Percentiles rank a stretch among this genome's conserved stretches.
Evolutionary conservation across 35 echinoderm and acorn worm species (phyloP).

Genomic region (Lytechinus variegatus): DNA sequence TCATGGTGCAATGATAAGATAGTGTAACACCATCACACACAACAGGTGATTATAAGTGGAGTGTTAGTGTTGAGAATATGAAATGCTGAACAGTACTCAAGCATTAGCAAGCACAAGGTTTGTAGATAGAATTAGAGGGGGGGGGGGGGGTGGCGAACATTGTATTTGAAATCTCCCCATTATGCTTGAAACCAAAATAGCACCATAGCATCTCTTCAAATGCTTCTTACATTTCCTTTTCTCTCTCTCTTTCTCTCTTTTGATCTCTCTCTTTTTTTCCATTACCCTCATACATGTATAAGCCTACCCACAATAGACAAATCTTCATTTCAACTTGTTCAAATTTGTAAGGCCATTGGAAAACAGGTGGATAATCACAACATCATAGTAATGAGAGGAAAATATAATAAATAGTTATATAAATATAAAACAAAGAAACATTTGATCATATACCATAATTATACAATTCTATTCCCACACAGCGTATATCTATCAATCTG

Average conservation of each 20-base stretch:
- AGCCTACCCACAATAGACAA: neutral
- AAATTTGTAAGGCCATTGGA: neutral
- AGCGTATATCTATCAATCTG: slow-evolving; percentile 79
- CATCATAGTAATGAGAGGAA: neutral
- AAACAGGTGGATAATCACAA: neutral
- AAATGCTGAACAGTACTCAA: too few relatives aligned
- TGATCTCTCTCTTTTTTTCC: neutral
- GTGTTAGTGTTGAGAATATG: too few relatives aligned
- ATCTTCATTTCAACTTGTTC: neutral
- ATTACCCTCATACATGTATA: neutral
- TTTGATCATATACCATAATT: neutral
- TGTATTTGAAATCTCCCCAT: too few relatives aligned
- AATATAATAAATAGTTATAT: neutral
- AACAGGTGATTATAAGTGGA: too few relatives aligned
- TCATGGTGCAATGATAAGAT: too few relatives aligned
- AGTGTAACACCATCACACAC: too few relatives aligned
- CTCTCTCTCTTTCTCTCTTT: neutral
- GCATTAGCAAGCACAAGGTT: too few relatives aligned
- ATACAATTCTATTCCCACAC: slow-evolving; percentile 79
- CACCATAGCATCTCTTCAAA: neutral
- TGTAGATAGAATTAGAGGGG: too few relatives aligned
- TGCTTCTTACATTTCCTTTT: too few relatives aligned
- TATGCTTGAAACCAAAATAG: neutral
- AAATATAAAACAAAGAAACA: slow-evolving; percentile 35
- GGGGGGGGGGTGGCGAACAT: too few relatives aligned